These are phyloP conservation scores for Trichogramma dendrolimi DNA, from an alignment of 2,888 invertebrate species.

Conservation along the genomic window DNA sequence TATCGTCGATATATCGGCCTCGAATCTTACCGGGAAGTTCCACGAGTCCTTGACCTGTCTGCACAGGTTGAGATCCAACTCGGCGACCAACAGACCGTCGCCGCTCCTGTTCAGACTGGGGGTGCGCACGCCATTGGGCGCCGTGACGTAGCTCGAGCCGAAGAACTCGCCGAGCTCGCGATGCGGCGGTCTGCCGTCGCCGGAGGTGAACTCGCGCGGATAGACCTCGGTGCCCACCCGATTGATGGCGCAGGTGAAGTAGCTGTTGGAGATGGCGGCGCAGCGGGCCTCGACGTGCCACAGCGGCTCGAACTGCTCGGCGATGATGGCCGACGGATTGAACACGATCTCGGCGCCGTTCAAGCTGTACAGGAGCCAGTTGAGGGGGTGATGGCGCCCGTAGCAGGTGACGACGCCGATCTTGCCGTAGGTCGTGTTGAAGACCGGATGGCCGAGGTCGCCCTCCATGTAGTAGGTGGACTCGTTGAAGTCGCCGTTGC, in stretches of 20 bases:
- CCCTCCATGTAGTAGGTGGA: conserved; percentile 94
- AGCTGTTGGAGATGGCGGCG: conserved; percentile 93
- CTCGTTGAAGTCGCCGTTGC: conserved; percentile 90
- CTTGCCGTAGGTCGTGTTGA: conserved; percentile 77
- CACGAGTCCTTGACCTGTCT: conserved; percentile 90
- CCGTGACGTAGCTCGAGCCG: conserved; percentile 90
- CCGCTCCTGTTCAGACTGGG: conserved; percentile 72
- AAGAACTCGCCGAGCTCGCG: conserved; percentile 89
- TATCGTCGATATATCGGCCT: background rate
- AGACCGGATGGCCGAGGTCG: conserved; percentile 90
- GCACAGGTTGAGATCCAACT: conserved; percentile 91
- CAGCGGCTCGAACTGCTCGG: conserved; percentile 66
- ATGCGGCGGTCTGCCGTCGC: conserved; percentile 70
- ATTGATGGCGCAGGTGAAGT: conserved; percentile 91
- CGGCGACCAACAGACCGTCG: conserved; percentile 83
- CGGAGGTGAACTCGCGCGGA: conserved; percentile 79
- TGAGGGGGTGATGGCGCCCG: conserved; percentile 94
- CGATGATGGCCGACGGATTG: conserved; percentile 93
- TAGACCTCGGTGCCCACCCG: conserved; percentile 88
- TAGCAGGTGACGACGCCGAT: conserved; percentile 96
- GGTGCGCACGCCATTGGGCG: conserved; percentile 88
- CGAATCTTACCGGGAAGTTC: conserved; percentile 73
- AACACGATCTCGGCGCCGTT: conserved; percentile 99
- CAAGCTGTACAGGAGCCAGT: conserved; percentile 95
- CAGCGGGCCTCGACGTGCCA: conserved; percentile 94